Evolutionary conservation across 2,113 vertebrate genomes (phyloP).

Genomic region (Muntiacus muntjak): DNA sequence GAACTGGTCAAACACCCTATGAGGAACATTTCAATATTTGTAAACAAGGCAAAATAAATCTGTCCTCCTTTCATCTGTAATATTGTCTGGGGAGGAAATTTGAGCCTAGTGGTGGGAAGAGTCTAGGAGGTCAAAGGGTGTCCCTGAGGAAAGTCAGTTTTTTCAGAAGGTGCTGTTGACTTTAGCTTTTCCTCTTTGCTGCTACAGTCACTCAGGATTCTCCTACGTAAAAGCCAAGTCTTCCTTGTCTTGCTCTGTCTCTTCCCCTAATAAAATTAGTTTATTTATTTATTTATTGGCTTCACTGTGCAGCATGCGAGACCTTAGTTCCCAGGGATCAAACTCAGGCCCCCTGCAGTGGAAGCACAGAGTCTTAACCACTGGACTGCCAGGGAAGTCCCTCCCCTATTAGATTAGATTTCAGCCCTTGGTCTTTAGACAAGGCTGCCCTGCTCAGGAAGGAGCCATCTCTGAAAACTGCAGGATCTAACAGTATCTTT

Average conservation of each 20-base stretch:
- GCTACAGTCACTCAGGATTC: not conserved
- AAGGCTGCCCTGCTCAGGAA: not conserved
- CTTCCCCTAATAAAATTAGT: not conserved
- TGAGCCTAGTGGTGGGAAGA: not conserved
- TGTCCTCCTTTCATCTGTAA: not conserved
- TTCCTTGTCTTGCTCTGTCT: not conserved
- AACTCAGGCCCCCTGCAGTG: not conserved
- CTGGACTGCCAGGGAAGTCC: not conserved
- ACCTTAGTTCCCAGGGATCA: not conserved
- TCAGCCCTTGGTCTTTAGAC: not conserved
- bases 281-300: not conserved
- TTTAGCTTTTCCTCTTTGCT: not conserved
- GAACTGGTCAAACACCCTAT: not conserved
- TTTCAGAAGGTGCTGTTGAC: slow-evolving; percentile 2
- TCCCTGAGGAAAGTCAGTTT: not conserved
- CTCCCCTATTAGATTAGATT: not conserved
- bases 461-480: not conserved
- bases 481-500: not conserved
- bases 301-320: not conserved
- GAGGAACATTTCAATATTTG: not conserved
- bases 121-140: not conserved
- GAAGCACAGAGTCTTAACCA: not conserved
- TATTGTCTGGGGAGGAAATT: not conserved
- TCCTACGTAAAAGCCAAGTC: not conserved
- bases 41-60: not conserved